A percentile compares a stretch with the other conserved stretches of the same genome.
Evolutionary conservation across 1,140 invertebrate genomes (phyloP).

Genomic region (Megathymus violae): DNA sequence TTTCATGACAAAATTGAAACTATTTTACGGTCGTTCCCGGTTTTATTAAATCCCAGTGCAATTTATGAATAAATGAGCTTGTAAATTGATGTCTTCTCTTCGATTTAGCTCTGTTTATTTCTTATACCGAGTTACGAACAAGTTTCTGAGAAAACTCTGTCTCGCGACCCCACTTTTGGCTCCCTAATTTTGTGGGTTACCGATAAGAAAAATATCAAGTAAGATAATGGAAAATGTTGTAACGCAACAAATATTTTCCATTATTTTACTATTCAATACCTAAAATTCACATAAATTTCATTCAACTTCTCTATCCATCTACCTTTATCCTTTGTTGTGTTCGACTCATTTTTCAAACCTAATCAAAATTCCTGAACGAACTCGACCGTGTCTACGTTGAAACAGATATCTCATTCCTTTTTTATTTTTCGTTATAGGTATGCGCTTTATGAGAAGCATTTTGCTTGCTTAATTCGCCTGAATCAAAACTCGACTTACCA

Average conservation of each 20-base stretch:
- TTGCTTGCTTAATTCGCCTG: no score
- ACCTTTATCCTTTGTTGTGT: no score
- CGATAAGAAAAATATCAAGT: constrained; percentile 48
- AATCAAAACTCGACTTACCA: no score
- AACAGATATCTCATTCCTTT: neutral
- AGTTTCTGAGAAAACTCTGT: constrained; percentile 41
- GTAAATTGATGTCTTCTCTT: constrained; percentile 21
- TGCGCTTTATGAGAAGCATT: neutral
- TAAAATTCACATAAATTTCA: no score
- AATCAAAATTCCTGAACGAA: constrained; percentile 12
- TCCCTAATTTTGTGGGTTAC: constrained; percentile 52
- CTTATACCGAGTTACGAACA: constrained; percentile 50
- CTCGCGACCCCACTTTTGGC: constrained; percentile 47
- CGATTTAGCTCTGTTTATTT: constrained; percentile 30
- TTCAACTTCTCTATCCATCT: no score
- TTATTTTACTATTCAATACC: no score
- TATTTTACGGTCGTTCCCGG: neutral
- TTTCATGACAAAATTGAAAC: neutral
- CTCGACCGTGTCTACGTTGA: neutral
- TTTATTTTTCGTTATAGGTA: constrained; percentile 8
- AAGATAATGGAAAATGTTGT: constrained; percentile 9
- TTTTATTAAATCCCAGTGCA: constrained; percentile 23
- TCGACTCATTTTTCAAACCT: constrained; percentile 17
- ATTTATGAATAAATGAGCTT: constrained; percentile 28
- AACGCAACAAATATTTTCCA: no score